Evolutionary conservation across 2,888 invertebrate species (phyloP), one percentile per base, ranked within the genome.

Genomic region (Cyclophora albipunctata): DNA sequence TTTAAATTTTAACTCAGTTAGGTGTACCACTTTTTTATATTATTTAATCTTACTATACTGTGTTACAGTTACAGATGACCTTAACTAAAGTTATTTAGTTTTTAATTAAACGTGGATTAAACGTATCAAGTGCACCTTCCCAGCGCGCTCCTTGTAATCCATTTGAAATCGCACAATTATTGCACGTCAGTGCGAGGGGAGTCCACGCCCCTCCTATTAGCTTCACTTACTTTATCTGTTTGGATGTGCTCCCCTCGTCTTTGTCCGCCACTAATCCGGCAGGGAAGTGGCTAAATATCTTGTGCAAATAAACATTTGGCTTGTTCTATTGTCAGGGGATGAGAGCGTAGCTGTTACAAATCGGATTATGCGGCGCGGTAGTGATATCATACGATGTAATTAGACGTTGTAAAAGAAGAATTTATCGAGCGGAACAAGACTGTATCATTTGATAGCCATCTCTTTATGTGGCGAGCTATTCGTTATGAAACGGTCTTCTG

Each of bases 211-310:
- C 84, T 76, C 62, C 76, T 76, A 84, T 87, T 86, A 85, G 80
- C 72, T 66, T 69, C 76, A 69, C 73, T 79, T 75, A 69, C 73
- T 79, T 76, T 84, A 83, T 84, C 84, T 81, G 67, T 69, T 64
- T 64, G 59, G 58, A 67, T 65, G 62, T 66, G 66, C 66, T 57
- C 79, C 82, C 84, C 81, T 77, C 75, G 73, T 73, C 78, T 77
- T 72, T 77, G 79, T 78, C 80, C 73, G 69, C 74, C 75, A 73
- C 79, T 85, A 84, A 88, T 85, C 85, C 81, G 81, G 65, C 78
- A 75, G 86, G 86, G 84, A 86, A 84, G 86, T 84, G 84, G 80
- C 84, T 86, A 86, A 87, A 87, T 85, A 86, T 84, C 85, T 88
- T 88, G 87, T 85, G 83, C 86, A 88, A 88, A 88, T 84, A 88